These are phyloP conservation scores for Hiodon alosoides DNA, from an alignment of 2,113 vertebrate species.

Conservation along the genomic window DNA sequence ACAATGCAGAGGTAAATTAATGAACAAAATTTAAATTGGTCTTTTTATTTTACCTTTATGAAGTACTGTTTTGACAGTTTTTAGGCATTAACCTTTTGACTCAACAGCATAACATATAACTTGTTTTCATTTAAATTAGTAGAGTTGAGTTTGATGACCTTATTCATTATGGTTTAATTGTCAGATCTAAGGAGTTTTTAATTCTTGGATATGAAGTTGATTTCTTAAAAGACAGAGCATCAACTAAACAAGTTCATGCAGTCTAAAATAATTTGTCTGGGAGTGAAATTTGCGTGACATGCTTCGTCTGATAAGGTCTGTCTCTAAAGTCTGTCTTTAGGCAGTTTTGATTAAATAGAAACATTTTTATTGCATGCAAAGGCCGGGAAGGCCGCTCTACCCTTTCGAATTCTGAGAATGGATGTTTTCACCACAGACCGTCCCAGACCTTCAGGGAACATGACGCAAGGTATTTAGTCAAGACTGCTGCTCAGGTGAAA, in stretches of 20 bases:
- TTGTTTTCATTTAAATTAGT: not conserved
- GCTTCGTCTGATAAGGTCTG: slow-evolving; percentile 6
- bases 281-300: slow-evolving; percentile 2
- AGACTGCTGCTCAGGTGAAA: not conserved
- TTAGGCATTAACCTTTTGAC: too few relatives aligned
- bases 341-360: slow-evolving; percentile 8
- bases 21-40: too few relatives aligned
- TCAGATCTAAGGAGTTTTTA: not conserved
- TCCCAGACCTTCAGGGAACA: not conserved
- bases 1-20: too few relatives aligned
- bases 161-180: not conserved
- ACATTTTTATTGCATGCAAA: slow-evolving; percentile 22
- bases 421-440: not conserved
- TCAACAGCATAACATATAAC: not conserved
- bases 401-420: not conserved
- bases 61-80: too few relatives aligned
- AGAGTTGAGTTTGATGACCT: not conserved
- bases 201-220: not conserved
- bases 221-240: slow-evolving; percentile 5
- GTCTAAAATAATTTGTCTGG: slow-evolving; percentile 23
- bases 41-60: too few relatives aligned
- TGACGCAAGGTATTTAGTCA: not conserved
- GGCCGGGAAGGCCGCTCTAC: not conserved
- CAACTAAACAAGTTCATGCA: slow-evolving; percentile 26
- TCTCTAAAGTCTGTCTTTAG: slow-evolving; percentile 19